Percentiles rank a stretch among this genome's conserved stretches.
phyloP scores from a whole-genome alignment of 2,888 invertebrate species.

The Apodemia mormo region DNA sequence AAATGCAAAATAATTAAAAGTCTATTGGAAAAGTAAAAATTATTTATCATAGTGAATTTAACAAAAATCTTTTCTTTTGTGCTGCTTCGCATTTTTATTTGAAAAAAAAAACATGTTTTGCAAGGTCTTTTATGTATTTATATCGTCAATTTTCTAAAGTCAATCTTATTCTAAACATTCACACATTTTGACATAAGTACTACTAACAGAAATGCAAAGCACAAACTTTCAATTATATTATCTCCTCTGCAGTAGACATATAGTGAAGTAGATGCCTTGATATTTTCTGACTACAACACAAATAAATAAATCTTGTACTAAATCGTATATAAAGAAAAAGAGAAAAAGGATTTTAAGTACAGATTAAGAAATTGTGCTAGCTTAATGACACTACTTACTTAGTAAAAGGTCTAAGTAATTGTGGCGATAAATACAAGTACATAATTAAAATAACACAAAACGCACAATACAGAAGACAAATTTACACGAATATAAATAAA shows the following conservation, averaged over 20 bases:
- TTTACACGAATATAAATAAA: conserved; percentile 38
- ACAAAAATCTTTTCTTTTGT: no score
- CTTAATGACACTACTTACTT: conserved; percentile 60
- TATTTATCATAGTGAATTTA: no score
- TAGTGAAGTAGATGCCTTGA: not conserved
- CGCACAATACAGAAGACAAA: not conserved
- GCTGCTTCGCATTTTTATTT: no score
- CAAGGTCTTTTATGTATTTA: no score
- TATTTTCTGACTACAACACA: not conserved
- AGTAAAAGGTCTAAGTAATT: conserved; percentile 58
- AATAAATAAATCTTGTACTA: conserved; percentile 15
- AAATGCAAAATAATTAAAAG: no score
- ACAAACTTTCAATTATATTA: not conserved
- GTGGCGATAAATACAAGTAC: conserved; percentile 48
- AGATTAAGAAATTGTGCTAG: conserved; percentile 66
- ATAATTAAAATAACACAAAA: no score
- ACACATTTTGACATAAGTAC: conserved; percentile 2
- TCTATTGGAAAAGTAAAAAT: no score
- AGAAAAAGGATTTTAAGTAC: conserved; percentile 49
- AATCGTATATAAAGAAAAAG: not conserved
- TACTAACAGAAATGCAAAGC: not conserved
- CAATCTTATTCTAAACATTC: not conserved
- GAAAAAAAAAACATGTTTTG: no score
- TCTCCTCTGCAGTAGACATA: not conserved
- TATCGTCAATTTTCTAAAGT: no score